Base-by-base conservation (phyloP, 2,797 vertebrate genomes). In the Coregonus sp. region DNA sequence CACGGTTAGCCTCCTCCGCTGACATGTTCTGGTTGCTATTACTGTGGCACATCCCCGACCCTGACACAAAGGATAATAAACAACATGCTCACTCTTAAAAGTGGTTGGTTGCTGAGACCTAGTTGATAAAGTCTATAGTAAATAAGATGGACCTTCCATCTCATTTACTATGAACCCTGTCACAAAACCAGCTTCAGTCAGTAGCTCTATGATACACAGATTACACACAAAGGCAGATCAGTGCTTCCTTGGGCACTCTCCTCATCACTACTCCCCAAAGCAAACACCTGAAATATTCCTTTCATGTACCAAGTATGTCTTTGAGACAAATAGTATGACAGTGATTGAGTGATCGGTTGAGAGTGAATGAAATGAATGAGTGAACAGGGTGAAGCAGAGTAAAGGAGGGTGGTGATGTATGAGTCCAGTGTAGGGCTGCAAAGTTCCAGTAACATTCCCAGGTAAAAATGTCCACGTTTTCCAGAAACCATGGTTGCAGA, bases 1-100 rank as follows among this genome's bases (percentile, higher is more conserved):
- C 98, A 0, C 97, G 94, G 14, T 95, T 92, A 0, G 96, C 91
- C 76, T 99, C 98, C 77, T 99, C 97, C 0, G 92, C 92, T 0
- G 88, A 85, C 3, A 88, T 75, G 0, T 87, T 50, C 0, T 96
- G 89, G 82, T 89, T 88, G 78, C 90, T 90, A 33, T 93, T 80
- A 2, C 93, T 93, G 33, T 93, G 95, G 87, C 96, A 97, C 74
- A 97, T 92, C 63, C 86, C 91, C 1, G 95, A 73, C 86, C 96
- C 98, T 96, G 86, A 47, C 82, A 81, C 78, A 80, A 75, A 63
- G 77, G 77, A 77, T 1, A 66, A 66, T 70, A 70, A 29, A 76
- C 52, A 51, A 16, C 15, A 18, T n/a, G 4, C 40, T 70, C 74
- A 72, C 47, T 29, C n/a, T 51, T 1, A 56, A 1, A 29, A 5